These are phyloP conservation scores for Leguminivora glycinivorella DNA, from an alignment of 1,140 invertebrate genomes.

Conservation along the genomic window DNA sequence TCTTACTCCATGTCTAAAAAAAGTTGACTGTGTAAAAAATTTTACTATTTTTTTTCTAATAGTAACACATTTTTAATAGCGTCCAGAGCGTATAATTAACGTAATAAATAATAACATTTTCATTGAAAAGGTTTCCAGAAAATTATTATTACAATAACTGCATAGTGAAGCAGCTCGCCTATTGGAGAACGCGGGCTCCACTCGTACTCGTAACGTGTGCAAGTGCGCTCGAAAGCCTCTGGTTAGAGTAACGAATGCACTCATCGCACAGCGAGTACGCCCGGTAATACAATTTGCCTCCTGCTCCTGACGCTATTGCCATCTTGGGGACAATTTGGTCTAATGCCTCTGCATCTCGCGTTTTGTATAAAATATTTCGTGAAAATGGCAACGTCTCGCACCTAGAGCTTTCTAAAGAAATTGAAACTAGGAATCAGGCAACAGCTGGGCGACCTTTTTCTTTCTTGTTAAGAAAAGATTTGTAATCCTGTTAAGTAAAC, in stretches of 20 bases:
- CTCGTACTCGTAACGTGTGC: constrained; percentile 37
- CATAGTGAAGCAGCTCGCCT: neutral
- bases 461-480: constrained; percentile 23
- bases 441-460: constrained; percentile 20
- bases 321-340: constrained; percentile 70
- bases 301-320: constrained; percentile 54
- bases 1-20: too few species aligned
- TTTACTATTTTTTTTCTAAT: too few species aligned
- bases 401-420: constrained; percentile 29
- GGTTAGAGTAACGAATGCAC: constrained; percentile 69
- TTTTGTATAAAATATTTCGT: constrained; percentile 47
- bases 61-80: too few species aligned
- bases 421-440: constrained; percentile 19
- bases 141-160: neutral
- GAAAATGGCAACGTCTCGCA: constrained; percentile 34
- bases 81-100: too few species aligned
- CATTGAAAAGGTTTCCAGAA: neutral
- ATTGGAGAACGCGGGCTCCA: neutral
- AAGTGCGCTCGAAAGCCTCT: constrained; percentile 50
- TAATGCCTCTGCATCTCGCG: constrained; percentile 57
- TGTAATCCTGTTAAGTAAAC: constrained; percentile 26
- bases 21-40: too few species aligned
- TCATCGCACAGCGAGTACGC: constrained; percentile 55
- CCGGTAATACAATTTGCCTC: constrained; percentile 70
- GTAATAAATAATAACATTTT: neutral